These are phyloP conservation scores for Philonicus albiceps DNA, from an alignment of 2,888 invertebrate species.

Conservation along the genomic window DNA sequence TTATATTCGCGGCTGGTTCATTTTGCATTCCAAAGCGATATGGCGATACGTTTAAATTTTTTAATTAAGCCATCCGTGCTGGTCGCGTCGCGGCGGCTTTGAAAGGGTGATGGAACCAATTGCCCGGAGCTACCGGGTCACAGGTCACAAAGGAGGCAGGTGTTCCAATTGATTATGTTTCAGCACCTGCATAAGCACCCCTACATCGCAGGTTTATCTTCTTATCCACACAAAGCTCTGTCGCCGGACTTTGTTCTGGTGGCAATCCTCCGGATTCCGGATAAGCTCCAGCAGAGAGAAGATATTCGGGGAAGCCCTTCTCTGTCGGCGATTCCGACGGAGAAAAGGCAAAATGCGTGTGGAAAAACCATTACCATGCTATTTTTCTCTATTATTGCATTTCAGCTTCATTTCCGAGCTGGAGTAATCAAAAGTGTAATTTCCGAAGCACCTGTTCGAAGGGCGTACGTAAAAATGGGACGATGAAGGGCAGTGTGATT, in stretches of 20 bases:
- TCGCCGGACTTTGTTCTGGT: background rate
- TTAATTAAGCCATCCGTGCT: conserved; percentile 26
- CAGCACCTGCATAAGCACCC: background rate
- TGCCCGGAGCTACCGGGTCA: background rate
- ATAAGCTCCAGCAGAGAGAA: background rate
- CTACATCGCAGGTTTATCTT: background rate
- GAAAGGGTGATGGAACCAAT: conserved; percentile 1
- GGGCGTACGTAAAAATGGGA: background rate
- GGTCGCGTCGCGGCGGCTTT: background rate
- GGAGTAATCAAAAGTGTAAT: conserved; percentile 64
- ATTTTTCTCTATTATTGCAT: conserved; percentile 60
- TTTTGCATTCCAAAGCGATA: conserved; percentile 10
- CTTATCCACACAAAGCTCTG: background rate
- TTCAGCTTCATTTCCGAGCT: conserved; percentile 63
- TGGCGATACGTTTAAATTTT: conserved; percentile 24
- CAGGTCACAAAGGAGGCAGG: background rate
- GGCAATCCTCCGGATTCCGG: background rate
- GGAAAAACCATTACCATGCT: conserved; percentile 41
- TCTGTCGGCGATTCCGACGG: background rate
- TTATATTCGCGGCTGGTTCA: conserved; percentile 21
- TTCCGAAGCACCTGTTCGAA: conserved; percentile 55
- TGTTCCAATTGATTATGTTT: background rate
- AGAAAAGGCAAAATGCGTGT: background rate
- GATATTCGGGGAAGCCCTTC: background rate
- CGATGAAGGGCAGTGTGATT: background rate